phyloP scores from a whole-genome alignment of 2,113 vertebrate genomes.

The Gobius niger region DNA sequence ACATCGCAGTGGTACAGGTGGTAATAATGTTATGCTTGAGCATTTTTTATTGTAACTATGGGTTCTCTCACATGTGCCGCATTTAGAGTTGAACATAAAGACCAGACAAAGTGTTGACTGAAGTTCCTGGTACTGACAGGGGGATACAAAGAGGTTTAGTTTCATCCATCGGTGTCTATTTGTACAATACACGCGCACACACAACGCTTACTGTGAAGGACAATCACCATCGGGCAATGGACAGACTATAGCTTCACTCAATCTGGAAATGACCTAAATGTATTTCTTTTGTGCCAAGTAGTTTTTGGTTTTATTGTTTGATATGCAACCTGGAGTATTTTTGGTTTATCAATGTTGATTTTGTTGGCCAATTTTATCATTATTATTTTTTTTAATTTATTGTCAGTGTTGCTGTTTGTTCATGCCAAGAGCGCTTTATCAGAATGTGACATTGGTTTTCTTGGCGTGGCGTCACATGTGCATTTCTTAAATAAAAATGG shows the following conservation, averaged over 20 bases:
- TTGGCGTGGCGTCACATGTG: conserved; percentile 71
- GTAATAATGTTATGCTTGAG: background rate
- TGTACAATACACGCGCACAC: conserved; percentile 64
- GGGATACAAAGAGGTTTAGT: conserved; percentile 38
- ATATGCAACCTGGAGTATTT: conserved; percentile 77
- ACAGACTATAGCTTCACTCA: conserved; percentile 66
- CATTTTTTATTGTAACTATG: conserved; percentile 62
- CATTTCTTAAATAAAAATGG: conserved; percentile 72
- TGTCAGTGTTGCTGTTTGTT: conserved; percentile 79
- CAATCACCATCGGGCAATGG: conserved; percentile 79
- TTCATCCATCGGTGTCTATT: conserved; percentile 60
- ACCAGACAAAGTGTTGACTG: conserved; percentile 46
- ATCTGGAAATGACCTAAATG: conserved; percentile 64
- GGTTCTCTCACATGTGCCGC: conserved; percentile 63
- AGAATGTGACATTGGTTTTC: conserved; percentile 75
- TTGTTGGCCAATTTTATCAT: conserved; percentile 52
- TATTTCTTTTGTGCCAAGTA: conserved; percentile 79
- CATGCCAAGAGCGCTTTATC: conserved; percentile 74
- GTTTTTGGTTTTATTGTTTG: conserved; percentile 60
- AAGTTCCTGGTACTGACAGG: conserved; percentile 65
- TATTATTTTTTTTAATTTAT: conserved; percentile 69
- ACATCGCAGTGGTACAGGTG: no score
- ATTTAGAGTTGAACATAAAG: conserved; percentile 53
- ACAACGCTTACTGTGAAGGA: conserved; percentile 76
- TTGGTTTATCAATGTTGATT: conserved; percentile 67